A percentile compares a stretch with the other conserved stretches of the same genome.
Conservation (phyloP, 2,113 vertebrate species). For the Oriolus oriolus region DNA sequence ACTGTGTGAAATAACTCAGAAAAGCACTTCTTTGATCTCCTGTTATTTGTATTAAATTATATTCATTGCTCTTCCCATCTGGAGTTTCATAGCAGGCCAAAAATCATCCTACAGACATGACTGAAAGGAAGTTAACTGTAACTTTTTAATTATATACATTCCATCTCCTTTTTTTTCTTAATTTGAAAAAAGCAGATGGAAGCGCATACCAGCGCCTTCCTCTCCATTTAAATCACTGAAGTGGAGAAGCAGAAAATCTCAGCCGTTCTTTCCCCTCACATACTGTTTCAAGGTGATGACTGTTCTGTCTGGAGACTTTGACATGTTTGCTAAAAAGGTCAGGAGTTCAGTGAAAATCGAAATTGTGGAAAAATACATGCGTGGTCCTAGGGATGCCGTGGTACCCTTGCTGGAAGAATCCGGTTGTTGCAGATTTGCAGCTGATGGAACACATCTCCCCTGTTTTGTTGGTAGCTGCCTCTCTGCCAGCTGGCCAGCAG, state of each 20-base stretch:
- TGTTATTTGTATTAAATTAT: constrained; percentile 72
- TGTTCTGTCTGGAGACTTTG: constrained; percentile 62
- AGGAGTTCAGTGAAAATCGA: constrained; percentile 60
- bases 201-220: constrained; percentile 15
- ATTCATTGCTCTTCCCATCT: constrained; percentile 72
- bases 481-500: not conserved
- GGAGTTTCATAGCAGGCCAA: constrained; percentile 69
- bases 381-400: not conserved
- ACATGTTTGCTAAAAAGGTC: constrained; percentile 65
- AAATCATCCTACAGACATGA: constrained; percentile 68
- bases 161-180: constrained; percentile 53
- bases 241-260: constrained; percentile 42
- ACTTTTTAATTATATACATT: constrained; percentile 74
- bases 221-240: constrained; percentile 24
- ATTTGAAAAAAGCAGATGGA: constrained; percentile 71
- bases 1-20: constrained; percentile 56
- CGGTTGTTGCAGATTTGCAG: not conserved
- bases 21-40: constrained; percentile 65
- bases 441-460: not conserved
- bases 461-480: not conserved
- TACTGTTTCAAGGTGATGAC: constrained; percentile 63
- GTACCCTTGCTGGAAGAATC: not conserved
- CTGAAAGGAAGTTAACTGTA: constrained; percentile 68
- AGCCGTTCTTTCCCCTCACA: not conserved
- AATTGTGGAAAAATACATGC: not conserved